phyloP scores from a whole-genome alignment of 2,113 vertebrate genomes.

The Ramphastos sulfuratus region DNA sequence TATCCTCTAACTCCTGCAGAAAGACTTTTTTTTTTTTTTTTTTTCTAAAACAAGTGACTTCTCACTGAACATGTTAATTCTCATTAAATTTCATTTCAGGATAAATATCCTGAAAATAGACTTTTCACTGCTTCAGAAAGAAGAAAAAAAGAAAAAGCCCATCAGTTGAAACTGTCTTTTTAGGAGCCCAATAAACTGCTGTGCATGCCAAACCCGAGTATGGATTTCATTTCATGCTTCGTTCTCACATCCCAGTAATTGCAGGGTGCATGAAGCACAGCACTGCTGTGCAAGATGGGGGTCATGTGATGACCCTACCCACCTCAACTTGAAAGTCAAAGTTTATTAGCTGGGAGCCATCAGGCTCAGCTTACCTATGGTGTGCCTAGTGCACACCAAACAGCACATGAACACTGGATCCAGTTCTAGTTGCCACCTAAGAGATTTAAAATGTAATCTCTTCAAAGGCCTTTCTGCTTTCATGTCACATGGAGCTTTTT shows the following conservation, averaged over 20 bases:
- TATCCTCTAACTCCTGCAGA: neutral
- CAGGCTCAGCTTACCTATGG: neutral
- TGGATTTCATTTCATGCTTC: neutral
- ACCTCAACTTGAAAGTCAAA: neutral
- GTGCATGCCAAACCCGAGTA: neutral
- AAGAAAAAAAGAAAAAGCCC: neutral
- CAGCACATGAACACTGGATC: neutral
- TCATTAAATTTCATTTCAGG: neutral
- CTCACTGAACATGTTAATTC: neutral
- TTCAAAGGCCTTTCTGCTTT: neutral
- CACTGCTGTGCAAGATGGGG: neutral
- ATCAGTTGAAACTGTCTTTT: neutral
- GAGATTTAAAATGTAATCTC: neutral
- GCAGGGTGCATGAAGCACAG: rapidly evolving
- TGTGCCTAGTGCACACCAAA: neutral
- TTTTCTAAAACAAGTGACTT: neutral
- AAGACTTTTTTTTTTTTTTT: neutral
- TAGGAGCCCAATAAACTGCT: neutral
- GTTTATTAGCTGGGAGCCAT: neutral
- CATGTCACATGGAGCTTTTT: neutral
- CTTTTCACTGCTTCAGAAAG: neutral
- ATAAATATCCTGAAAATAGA: neutral
- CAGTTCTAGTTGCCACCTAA: neutral
- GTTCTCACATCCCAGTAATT: neutral
- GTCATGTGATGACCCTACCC: neutral